phyloP scores from a whole-genome alignment of 1,140 invertebrate genomes.

The Leptoteleia sp. region DNA sequence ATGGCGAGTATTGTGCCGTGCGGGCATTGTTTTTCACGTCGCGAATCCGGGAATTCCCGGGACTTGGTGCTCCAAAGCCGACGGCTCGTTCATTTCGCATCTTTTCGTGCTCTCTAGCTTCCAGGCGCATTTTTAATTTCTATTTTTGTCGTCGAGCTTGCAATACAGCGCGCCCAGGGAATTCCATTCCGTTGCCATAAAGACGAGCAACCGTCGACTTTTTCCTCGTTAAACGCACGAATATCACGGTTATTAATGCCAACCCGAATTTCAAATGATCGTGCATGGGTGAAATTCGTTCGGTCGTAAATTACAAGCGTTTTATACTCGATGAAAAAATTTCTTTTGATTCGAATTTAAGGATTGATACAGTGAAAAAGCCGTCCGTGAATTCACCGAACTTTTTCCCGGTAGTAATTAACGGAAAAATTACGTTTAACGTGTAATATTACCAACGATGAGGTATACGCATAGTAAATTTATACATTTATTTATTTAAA shows the following conservation, averaged over 20 bases:
- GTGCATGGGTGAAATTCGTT: too few species aligned
- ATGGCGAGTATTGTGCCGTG: conserved; percentile 65
- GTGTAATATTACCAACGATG: too few species aligned
- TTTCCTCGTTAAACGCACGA: conserved; percentile 14
- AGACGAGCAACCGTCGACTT: conserved; percentile 23
- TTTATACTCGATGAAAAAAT: too few species aligned
- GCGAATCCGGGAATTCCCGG: conserved; percentile 67
- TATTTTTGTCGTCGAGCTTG: conserved; percentile 63
- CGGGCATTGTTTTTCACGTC: conserved; percentile 71
- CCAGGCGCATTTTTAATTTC: conserved; percentile 70
- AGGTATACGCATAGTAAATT: too few species aligned
- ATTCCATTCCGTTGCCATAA: conserved; percentile 52
- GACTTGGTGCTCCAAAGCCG: conserved; percentile 50
- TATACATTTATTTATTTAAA: too few species aligned
- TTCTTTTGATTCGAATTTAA: too few species aligned
- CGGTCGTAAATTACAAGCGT: too few species aligned
- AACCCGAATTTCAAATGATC: conserved; percentile 24
- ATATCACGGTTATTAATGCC: conserved; percentile 11
- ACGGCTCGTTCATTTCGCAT: conserved; percentile 68
- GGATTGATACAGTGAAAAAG: too few species aligned
- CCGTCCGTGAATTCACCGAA: too few species aligned
- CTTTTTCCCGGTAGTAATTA: too few species aligned
- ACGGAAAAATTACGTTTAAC: too few species aligned
- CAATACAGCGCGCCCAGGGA: conserved; percentile 39
- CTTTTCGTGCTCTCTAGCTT: conserved; percentile 59